Percentiles rank a stretch among this genome's conserved stretches.
phyloP scores from a whole-genome alignment of 2,888 invertebrate genomes.

The Empis livida region DNA sequence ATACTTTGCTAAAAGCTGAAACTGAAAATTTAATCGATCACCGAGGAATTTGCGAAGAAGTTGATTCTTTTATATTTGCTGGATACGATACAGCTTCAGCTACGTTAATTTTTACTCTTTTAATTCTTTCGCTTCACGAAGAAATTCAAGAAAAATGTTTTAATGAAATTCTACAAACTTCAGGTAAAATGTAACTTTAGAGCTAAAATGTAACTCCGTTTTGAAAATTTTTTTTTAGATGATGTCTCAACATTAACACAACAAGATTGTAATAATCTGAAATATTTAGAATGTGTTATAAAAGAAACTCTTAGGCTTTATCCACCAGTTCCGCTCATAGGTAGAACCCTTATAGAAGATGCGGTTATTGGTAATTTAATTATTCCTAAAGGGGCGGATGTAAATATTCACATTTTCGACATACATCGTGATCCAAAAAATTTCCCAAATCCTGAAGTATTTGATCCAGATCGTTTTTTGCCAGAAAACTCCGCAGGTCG shows the following conservation, averaged over 20 bases:
- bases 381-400: conserved; percentile 40
- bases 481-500: conserved; percentile 41
- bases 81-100: conserved; percentile 51
- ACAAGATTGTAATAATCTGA: conserved; percentile 22
- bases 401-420: conserved; percentile 47
- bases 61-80: conserved; percentile 51
- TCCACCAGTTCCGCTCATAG: conserved; percentile 42
- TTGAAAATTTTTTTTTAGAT: conserved; percentile 13
- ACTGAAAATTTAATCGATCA: conserved; percentile 38
- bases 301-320: conserved; percentile 43
- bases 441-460: conserved; percentile 49
- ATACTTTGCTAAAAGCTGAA: conserved; percentile 41
- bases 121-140: conserved; percentile 40
- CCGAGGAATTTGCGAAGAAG: conserved; percentile 45
- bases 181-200: conserved; percentile 19
- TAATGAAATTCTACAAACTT: conserved; percentile 34
- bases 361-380: conserved; percentile 22
- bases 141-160: conserved; percentile 38
- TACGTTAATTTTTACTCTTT: conserved; percentile 38
- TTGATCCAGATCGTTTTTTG: conserved; percentile 47
- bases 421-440: conserved; percentile 49
- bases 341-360: conserved; percentile 25
- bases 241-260: conserved; percentile 15
- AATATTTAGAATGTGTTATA: conserved; percentile 43
- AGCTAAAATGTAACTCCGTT: too few species aligned